Percentiles rank a stretch among this genome's conserved stretches.
These are phyloP conservation scores for Cryptomyrus ogoouensis DNA, from an alignment of 2,113 vertebrate genomes.

Conservation along the genomic window DNA sequence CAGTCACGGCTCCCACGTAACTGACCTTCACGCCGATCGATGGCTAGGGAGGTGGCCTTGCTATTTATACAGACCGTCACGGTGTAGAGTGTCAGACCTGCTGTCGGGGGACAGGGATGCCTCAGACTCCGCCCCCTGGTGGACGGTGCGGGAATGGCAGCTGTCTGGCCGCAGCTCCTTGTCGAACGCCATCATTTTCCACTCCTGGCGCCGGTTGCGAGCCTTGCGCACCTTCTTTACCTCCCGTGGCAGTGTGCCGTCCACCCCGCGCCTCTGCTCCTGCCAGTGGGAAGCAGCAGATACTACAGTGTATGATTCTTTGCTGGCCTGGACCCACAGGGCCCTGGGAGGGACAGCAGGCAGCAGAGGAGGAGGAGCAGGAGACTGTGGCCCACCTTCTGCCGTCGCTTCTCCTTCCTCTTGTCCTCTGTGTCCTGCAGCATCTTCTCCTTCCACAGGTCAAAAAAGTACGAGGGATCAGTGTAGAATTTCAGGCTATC, in stretches of 20 bases:
- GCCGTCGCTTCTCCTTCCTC: slow-evolving; percentile 79
- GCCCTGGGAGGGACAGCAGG: neutral
- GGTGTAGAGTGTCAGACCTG: slow-evolving; percentile 69
- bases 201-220: slow-evolving; percentile 95
- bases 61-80: neutral
- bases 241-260: slow-evolving; percentile 92
- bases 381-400: slow-evolving; percentile 51
- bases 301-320: neutral
- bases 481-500: slow-evolving; percentile 97
- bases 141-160: slow-evolving; percentile 83
- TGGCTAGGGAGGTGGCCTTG: neutral
- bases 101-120: slow-evolving; percentile 93
- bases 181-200: slow-evolving; percentile 99
- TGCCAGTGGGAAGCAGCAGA: slow-evolving; percentile 34
- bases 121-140: slow-evolving; percentile 87
- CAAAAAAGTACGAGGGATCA: slow-evolving; percentile 96
- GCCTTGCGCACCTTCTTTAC: slow-evolving; percentile 99
- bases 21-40: neutral
- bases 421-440: slow-evolving; percentile 98
- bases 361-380: neutral
- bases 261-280: slow-evolving; percentile 89
- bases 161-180: slow-evolving; percentile 97
- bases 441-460: slow-evolving; percentile 99
- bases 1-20: neutral
- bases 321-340: neutral